Evolutionary conservation across 2,113 vertebrate species (phyloP), one percentile per base, ranked within the genome.

Genomic region (Aegypius monachus): DNA sequence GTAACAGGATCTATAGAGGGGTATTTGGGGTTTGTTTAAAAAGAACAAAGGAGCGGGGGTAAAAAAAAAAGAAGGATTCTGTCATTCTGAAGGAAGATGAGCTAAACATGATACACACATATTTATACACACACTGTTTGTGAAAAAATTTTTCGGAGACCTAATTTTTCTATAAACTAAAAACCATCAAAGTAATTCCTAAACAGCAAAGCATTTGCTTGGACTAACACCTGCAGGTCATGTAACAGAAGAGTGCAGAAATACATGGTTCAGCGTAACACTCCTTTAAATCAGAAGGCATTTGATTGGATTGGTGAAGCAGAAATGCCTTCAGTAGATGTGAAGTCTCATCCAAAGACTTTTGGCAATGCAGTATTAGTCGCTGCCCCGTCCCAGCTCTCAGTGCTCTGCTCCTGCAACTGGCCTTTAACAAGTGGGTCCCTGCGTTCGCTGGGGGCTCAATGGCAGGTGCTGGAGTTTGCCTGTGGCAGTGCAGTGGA

Each of bases 1-100:
- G 99, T 88, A 99, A 98, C 32, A 99, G 98, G 88, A 99, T 98
- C 99, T 99, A 88, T 7, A 94, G 16, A 72, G 36, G 9, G 25
- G 23, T 61, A 74, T 80, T 93, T 31, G 16, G 52, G 25, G 7
- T 34, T 95, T 77, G 20, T 25, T 40, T 58, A 63, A 87, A 58
- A 85, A 23, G 68, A 63, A 45, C 55, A 27, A 19, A 1, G 25
- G 50, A 55, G 40, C 50, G 16, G 8, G 70, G 7, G 3, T 15
- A 11, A 67, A 65, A 42, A 36, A 48, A 62, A 38, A 20, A 34
- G 74, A 42, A 27, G 12, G 7, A 82, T 81, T 86, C 45, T 75
- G 71, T 91, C 23, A 85, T 81, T 79, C 53, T 43, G n/a, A 73
- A 82, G 31, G 38, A 62, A 85, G 70, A 55, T 38, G 10, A 95